These are phyloP conservation scores for Okapia johnstoni DNA, from an alignment of 2,113 vertebrate species.

Conservation along the genomic window DNA sequence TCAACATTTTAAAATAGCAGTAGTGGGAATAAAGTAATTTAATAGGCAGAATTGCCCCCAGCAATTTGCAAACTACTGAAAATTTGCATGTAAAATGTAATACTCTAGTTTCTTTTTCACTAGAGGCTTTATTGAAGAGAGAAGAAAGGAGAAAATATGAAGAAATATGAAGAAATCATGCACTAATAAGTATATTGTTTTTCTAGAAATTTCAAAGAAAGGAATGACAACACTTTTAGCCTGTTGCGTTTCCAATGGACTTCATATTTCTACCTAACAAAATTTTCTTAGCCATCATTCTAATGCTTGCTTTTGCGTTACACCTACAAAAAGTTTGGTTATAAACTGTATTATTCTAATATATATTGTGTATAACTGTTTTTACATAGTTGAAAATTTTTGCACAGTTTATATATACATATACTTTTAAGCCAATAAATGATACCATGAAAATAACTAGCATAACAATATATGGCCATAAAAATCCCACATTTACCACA, in stretches of 20 bases:
- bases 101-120: conserved; percentile 19
- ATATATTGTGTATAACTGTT: neutral
- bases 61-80: conserved; percentile 48
- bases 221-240: neutral
- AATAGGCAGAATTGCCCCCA: conserved; percentile 38
- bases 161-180: neutral
- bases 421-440: neutral
- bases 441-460: neutral
- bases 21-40: conserved; percentile 41
- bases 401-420: neutral
- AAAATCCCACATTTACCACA: neutral
- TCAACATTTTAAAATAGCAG: conserved; percentile 54
- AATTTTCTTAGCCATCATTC: neutral
- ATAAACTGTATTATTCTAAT: neutral
- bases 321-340: neutral
- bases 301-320: neutral
- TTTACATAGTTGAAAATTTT: neutral
- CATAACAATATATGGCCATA: neutral
- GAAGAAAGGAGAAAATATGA: neutral
- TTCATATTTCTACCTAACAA: neutral
- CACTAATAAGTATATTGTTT: neutral
- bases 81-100: conserved; percentile 59
- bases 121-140: neutral
- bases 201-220: conserved; percentile 7
- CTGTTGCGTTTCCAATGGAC: neutral